These are phyloP conservation scores for Agonopterix alstromeriana DNA, from an alignment of 2,888 invertebrate species.

Conservation along the genomic window DNA sequence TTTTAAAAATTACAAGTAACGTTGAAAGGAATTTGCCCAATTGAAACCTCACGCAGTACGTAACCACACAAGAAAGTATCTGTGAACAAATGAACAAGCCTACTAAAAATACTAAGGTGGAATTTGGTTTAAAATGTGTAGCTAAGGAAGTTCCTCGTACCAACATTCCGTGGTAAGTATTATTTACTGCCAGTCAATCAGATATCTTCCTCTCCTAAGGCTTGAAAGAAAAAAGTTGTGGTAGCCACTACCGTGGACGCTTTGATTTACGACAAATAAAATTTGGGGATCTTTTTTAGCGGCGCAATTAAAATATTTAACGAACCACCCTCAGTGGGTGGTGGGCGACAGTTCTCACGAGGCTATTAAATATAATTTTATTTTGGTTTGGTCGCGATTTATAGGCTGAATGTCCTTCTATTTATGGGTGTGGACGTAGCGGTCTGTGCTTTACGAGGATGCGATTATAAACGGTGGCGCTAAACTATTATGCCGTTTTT, in stretches of 20 bases:
- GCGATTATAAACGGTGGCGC: slow-evolving; percentile 27
- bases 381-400: slow-evolving; percentile 56
- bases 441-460: slow-evolving; percentile 33
- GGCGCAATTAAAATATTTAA: slow-evolving; percentile 73
- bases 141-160: not conserved
- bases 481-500: slow-evolving; percentile 11
- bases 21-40: too few relatives aligned
- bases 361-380: slow-evolving; percentile 73
- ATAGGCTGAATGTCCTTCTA: slow-evolving; percentile 34
- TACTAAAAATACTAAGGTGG: too few relatives aligned
- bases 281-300: slow-evolving; percentile 63
- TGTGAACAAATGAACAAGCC: too few relatives aligned
- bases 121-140: not conserved
- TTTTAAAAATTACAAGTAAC: too few relatives aligned
- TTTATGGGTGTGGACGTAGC: slow-evolving; percentile 40
- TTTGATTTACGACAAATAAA: slow-evolving; percentile 72
- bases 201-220: slow-evolving; percentile 17
- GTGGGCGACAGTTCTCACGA: slow-evolving; percentile 74
- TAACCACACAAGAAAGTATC: too few relatives aligned
- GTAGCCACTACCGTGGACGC: slow-evolving; percentile 57
- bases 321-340: slow-evolving; percentile 68
- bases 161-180: slow-evolving; percentile 8
- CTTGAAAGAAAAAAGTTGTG: slow-evolving; percentile 15
- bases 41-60: too few relatives aligned
- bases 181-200: slow-evolving; percentile 20